Evolutionary conservation across 2,113 vertebrate species (phyloP).

Genomic region (Cyanoramphus novaezelandiae): DNA sequence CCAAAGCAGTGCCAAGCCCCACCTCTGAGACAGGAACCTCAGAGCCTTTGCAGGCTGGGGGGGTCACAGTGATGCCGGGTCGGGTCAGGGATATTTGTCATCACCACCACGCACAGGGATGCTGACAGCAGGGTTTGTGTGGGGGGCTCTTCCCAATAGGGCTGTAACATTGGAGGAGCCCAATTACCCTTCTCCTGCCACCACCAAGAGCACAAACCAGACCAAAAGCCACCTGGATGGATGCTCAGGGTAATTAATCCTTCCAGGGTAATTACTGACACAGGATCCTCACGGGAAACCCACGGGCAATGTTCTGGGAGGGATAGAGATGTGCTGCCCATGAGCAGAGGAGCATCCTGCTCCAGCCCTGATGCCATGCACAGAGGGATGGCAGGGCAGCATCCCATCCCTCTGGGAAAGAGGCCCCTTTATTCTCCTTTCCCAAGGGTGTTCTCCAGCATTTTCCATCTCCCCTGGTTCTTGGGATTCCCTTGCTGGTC

Average conservation of each 20-base stretch:
- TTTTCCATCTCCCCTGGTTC: neutral
- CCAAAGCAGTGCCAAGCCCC: neutral
- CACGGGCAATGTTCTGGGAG: fast-evolving
- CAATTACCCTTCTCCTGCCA: neutral
- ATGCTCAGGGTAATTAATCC: neutral
- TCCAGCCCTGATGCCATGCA: neutral
- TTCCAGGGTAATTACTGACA: fast-evolving
- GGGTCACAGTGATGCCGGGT: conserved; percentile 6
- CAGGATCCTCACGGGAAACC: neutral
- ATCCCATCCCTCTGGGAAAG: neutral
- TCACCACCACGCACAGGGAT: neutral
- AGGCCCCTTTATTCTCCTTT: neutral
- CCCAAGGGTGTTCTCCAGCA: fast-evolving
- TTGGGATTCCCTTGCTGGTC: neutral
- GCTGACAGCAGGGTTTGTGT: neutral
- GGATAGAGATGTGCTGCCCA: neutral
- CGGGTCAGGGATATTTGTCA: conserved; percentile 70
- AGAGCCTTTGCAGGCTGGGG: neutral
- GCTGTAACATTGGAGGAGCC: neutral
- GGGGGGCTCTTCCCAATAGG: neutral
- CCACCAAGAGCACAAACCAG: fast-evolving
- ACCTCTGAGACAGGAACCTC: neutral
- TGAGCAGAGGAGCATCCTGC: neutral
- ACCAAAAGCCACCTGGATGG: fast-evolving
- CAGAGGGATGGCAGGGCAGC: neutral